Conservation (phyloP, 2,797 vertebrate genomes). For the Moxostoma hubbsi region DNA sequence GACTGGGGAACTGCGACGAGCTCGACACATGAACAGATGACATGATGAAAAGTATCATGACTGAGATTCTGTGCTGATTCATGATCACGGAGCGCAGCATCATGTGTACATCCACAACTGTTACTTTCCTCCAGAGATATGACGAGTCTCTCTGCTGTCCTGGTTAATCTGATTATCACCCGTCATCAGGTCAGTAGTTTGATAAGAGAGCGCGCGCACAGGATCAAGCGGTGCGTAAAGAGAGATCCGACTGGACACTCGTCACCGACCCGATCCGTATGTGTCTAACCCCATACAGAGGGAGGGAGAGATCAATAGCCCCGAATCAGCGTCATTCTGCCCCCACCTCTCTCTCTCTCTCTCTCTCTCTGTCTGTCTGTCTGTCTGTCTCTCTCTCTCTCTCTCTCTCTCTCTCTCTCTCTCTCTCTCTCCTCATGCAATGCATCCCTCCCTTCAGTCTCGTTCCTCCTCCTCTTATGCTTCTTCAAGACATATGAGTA, state of each 20-base stretch:
- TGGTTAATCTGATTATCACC: conserved; percentile 81
- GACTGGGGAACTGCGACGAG: conserved; percentile 86
- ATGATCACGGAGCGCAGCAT: conserved; percentile 73
- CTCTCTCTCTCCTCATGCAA: conserved; percentile 16
- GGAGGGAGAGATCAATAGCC: conserved; percentile 50
- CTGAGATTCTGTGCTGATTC: conserved; percentile 87
- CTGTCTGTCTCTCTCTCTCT: conserved; percentile 19
- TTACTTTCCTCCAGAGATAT: conserved; percentile 63
- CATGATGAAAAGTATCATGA: conserved; percentile 83
- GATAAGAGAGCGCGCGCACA: no score
- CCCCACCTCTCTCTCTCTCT: conserved; percentile 32
- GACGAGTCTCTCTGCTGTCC: conserved; percentile 69
- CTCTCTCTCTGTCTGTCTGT: neutral
- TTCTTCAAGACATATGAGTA: conserved; percentile 48
- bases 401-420: neutral
- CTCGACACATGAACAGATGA: conserved; percentile 63
- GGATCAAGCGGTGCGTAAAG: no score
- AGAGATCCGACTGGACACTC: no score
- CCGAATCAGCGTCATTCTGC: conserved; percentile 35
- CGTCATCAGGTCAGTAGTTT: conserved; percentile 81
- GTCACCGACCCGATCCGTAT: no score
- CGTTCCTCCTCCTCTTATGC: conserved; percentile 27
- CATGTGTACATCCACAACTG: conserved; percentile 50
- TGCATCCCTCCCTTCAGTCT: neutral
- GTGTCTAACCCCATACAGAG: neutral